Conservation (phyloP, 2,797 vertebrate genomes). For the Nyctibius grandis region DNA sequence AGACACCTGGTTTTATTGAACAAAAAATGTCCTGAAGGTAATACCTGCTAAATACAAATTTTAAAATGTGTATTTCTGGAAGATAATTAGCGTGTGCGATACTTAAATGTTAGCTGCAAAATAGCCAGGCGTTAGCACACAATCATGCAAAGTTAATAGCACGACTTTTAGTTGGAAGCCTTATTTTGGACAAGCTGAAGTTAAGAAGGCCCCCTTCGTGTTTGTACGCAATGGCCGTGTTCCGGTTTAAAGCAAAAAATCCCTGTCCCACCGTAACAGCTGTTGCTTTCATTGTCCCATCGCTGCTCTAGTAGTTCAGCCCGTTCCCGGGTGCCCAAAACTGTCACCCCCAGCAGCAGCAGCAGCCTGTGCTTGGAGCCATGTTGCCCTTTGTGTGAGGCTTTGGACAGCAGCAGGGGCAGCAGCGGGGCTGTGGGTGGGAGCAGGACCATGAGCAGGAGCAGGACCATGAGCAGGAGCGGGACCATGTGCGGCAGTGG, state of each 20-base stretch:
- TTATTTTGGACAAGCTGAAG: neutral
- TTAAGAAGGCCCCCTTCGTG: neutral
- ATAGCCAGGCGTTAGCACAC: neutral
- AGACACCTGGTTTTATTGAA: neutral
- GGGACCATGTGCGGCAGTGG: too few relatives aligned
- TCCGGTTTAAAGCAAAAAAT: neutral
- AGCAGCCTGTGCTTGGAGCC: neutral
- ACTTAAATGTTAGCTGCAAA: neutral
- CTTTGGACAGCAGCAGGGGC: neutral
- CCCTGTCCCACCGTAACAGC: neutral
- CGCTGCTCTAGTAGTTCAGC: neutral
- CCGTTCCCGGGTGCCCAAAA: neutral
- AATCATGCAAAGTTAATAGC: neutral
- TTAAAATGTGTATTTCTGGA: neutral
- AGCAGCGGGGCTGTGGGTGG: neutral
- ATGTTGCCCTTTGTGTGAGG: neutral
- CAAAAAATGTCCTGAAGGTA: neutral
- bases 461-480: too few relatives aligned
- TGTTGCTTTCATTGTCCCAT: neutral
- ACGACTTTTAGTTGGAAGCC: neutral
- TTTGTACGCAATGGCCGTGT: neutral
- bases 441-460: too few relatives aligned
- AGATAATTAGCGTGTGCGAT: neutral
- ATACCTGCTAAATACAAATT: neutral
- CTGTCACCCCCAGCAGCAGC: neutral